Percentiles rank a stretch among this genome's conserved stretches.
phyloP scores from a whole-genome alignment of 2,113 vertebrate genomes.

The Cinclus mexicanus region DNA sequence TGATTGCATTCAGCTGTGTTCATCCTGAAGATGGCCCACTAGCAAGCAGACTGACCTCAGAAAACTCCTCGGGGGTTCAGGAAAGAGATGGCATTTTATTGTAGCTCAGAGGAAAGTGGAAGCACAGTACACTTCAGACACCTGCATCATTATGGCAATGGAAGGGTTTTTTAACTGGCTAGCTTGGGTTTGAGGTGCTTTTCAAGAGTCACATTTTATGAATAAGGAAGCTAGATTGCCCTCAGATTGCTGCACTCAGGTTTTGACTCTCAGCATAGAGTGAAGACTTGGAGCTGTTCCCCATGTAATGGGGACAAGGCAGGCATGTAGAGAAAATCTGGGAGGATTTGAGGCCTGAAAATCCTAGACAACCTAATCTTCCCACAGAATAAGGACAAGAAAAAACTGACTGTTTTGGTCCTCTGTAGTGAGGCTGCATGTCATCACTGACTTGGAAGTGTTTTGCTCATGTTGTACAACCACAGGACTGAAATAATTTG shows the following conservation, averaged over 20 bases:
- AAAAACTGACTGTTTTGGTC: background rate
- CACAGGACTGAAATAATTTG: background rate
- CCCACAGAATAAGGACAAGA: background rate
- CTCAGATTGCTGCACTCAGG: background rate
- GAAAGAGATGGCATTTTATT: background rate
- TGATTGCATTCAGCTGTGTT: background rate
- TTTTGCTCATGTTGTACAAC: background rate
- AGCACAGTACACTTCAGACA: background rate
- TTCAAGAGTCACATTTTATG: background rate
- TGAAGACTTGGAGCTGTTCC: background rate
- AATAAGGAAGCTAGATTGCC: background rate
- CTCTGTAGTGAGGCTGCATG: background rate
- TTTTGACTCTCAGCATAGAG: background rate
- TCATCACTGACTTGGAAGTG: background rate
- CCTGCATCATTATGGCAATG: background rate
- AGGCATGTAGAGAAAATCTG: background rate
- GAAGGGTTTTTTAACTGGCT: background rate
- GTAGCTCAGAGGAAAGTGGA: background rate
- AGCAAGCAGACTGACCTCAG: background rate
- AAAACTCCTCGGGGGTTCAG: background rate
- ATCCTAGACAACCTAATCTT: background rate
- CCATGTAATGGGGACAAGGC: background rate
- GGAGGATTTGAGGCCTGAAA: background rate
- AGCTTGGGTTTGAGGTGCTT: background rate
- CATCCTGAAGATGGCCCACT: background rate